phyloP scores from a whole-genome alignment of 2,797 vertebrate genomes.

The Peromyscus melanophrys region DNA sequence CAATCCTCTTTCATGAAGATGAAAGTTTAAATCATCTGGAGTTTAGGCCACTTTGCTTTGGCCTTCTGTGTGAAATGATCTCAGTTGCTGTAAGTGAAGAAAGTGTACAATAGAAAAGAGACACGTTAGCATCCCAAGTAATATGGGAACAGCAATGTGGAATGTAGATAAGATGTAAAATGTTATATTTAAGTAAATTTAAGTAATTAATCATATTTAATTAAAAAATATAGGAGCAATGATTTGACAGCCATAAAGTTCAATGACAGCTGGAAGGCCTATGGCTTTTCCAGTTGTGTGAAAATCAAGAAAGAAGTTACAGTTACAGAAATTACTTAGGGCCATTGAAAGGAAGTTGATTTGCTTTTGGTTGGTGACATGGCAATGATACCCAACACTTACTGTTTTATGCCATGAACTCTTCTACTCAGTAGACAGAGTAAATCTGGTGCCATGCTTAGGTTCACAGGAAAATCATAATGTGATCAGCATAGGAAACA shows the following conservation, averaged over 20 bases:
- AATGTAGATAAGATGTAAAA: neutral
- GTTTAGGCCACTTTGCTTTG: neutral
- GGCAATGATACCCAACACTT: neutral
- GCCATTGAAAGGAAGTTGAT: neutral
- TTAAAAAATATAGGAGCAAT: neutral
- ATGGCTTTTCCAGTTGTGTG: neutral
- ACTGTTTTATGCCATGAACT: neutral
- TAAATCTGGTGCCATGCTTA: neutral
- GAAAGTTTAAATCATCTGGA: neutral
- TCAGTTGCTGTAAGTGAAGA: neutral
- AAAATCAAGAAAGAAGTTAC: neutral
- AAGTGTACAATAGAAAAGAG: neutral
- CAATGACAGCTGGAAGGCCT: neutral
- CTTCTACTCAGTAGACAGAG: neutral
- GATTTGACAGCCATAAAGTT: neutral
- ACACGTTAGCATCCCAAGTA: neutral
- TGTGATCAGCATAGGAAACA: neutral
- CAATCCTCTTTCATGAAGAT: neutral
- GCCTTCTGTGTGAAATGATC: neutral
- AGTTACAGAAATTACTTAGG: neutral
- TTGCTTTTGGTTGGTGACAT: constrained; percentile 24
- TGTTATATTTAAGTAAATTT: neutral
- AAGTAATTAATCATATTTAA: neutral
- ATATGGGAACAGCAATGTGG: neutral
- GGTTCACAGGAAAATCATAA: neutral